These are phyloP conservation scores for Coptotermes formosanus DNA, from an alignment of 1,140 invertebrate species.

Conservation along the genomic window DNA sequence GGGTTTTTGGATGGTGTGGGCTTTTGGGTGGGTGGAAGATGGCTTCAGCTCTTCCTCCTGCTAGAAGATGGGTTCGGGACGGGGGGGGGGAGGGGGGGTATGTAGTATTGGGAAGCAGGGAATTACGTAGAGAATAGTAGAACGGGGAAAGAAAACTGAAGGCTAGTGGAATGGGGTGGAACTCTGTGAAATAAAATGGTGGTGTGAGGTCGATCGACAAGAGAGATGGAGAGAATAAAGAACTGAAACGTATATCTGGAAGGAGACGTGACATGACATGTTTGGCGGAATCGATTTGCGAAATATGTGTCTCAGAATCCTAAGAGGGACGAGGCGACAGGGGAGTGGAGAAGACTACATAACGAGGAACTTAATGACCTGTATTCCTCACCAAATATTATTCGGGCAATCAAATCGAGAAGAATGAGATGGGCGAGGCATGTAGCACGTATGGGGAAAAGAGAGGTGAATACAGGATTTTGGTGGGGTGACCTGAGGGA, in stretches of 20 bases:
- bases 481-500: too few relatives aligned
- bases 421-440: too few relatives aligned
- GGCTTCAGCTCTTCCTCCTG: not conserved
- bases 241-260: constrained; percentile 8
- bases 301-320: too few relatives aligned
- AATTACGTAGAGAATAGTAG: not conserved
- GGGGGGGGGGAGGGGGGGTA: not conserved
- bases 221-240: not conserved
- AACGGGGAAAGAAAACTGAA: not conserved
- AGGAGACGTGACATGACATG: not conserved
- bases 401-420: too few relatives aligned
- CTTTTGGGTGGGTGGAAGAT: not conserved
- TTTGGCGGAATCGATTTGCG: too few relatives aligned
- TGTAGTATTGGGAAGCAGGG: constrained; percentile 9
- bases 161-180: not conserved
- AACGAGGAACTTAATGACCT: too few relatives aligned
- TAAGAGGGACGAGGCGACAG: too few relatives aligned
- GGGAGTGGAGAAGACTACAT: too few relatives aligned
- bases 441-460: too few relatives aligned
- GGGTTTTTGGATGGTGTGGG: not conserved
- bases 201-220: not conserved
- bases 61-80: not conserved
- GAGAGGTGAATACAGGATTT: too few relatives aligned
- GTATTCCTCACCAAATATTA: too few relatives aligned
- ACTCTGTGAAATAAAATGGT: not conserved